These are phyloP conservation scores for Gephyroberyx darwinii DNA, from an alignment of 2,797 vertebrate genomes.

Conservation along the genomic window DNA sequence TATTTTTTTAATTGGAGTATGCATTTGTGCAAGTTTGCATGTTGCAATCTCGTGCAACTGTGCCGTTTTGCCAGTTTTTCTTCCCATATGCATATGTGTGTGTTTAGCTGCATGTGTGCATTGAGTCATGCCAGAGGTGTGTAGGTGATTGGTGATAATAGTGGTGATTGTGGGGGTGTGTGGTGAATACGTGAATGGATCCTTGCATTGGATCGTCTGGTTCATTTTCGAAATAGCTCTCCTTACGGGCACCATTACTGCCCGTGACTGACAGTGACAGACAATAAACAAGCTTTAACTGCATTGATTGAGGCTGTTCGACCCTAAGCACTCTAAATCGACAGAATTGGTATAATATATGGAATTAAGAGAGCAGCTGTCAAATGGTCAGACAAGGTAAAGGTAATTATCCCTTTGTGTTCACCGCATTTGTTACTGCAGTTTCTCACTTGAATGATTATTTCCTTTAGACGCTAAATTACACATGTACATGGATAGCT, in stretches of 20 bases:
- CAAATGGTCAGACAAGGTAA: conserved; percentile 29
- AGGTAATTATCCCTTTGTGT: conserved; percentile 24
- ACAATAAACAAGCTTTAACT: conserved; percentile 50
- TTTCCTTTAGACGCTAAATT: conserved; percentile 38
- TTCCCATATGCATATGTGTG: too few species aligned
- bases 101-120: too few species aligned
- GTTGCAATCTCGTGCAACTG: too few species aligned
- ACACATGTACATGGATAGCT: not conserved
- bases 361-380: conserved; percentile 28
- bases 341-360: conserved; percentile 20
- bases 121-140: too few species aligned
- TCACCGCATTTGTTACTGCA: conserved; percentile 30
- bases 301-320: conserved; percentile 25
- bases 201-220: not conserved
- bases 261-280: conserved; percentile 30
- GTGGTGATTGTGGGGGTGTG: not conserved
- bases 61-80: too few species aligned
- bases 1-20: not conserved
- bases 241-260: conserved; percentile 13
- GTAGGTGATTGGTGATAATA: not conserved
- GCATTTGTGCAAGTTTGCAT: not conserved
- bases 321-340: conserved; percentile 40
- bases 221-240: conserved; percentile 1
- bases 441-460: conserved; percentile 26
- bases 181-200: conserved; percentile 16